Evolutionary conservation across 2,113 vertebrate genomes (phyloP).

Genomic region (Bostrychus sinensis): DNA sequence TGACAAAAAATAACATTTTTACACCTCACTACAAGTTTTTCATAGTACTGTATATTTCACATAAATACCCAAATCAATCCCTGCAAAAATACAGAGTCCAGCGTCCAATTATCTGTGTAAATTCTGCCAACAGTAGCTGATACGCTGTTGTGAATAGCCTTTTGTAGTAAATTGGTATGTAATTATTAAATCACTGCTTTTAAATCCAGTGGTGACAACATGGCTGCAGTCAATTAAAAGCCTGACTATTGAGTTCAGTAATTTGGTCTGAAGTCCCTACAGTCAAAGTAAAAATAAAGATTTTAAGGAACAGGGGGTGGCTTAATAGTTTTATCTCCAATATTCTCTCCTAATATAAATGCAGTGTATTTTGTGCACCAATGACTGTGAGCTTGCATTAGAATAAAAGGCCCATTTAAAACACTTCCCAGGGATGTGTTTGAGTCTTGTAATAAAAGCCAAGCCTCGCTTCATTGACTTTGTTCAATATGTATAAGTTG

Average conservation of each 20-base stretch:
- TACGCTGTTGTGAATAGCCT: conserved; percentile 6
- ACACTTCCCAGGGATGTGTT: conserved; percentile 25
- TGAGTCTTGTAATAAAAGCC: conserved; percentile 56
- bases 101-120: background rate
- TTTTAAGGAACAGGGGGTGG: conserved; percentile 9
- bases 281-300: conserved; percentile 15
- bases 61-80: no score
- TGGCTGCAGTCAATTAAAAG: conserved; percentile 25
- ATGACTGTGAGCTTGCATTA: conserved; percentile 25
- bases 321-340: conserved; percentile 27
- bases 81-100: background rate
- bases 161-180: conserved; percentile 6
- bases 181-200: conserved; percentile 18
- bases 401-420: conserved; percentile 29
- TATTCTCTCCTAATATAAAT: conserved; percentile 26
- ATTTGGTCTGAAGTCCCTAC: conserved; percentile 17
- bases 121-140: no score
- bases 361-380: conserved; percentile 3
- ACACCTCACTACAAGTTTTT: no score
- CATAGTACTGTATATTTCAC: no score
- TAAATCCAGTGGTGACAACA: conserved; percentile 4
- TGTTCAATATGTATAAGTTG: conserved; percentile 59
- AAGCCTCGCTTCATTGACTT: conserved; percentile 34
- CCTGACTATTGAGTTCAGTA: conserved; percentile 10
- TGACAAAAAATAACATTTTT: no score